Evolutionary conservation across 2,888 invertebrate genomes (phyloP), one percentile per base, ranked within the genome.

Genomic region (Halictus ligatus): DNA sequence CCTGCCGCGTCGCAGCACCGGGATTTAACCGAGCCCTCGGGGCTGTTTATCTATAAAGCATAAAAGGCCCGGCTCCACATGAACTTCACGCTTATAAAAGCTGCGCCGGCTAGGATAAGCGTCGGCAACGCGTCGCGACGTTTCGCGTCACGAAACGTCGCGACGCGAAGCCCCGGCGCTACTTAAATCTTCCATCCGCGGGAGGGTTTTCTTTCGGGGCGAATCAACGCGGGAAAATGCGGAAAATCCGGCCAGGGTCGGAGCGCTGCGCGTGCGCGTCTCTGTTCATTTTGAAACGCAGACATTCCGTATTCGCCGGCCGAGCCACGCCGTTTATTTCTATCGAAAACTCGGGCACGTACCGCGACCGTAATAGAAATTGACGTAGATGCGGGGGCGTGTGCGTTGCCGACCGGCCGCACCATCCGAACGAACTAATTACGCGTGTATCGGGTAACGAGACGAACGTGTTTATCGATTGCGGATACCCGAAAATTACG

Each of bases 361-460:
- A 69, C 40, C 48, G 48, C 69, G 15, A 69, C 76, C 46, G 74
- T 83, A 84, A 84, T 54, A 83, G 69, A 78, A 83, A 84, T 78
- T 74, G 48, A 78, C 83, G 77, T 74, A 71, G 58, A 50, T 75
- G 50, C n/a, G 25, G 13, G 18, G 15, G 13, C 73, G 83, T 76
- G 29, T 21, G 83, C 58, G 58, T 69, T 35, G 67, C 64, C 29
- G 35, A 21, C 48, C 58, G 60, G 29, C 60, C 54, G 67, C 4
- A 77, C 35, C 76, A 46, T 48, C 15, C 69, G 40, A n/a, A 48
- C 50, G 15, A 58, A 71, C 60, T 83, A 84, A 84, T 84, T 84
- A 78, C 69, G n/a, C 74, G 83, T 60, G 50, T 77, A 78, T 77
- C 77, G 58, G 21, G 74, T 84, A 81, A 84, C 77, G 77, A 84